phyloP scores from a whole-genome alignment of 2,113 vertebrate species.

The Nothobranchius furzeri region DNA sequence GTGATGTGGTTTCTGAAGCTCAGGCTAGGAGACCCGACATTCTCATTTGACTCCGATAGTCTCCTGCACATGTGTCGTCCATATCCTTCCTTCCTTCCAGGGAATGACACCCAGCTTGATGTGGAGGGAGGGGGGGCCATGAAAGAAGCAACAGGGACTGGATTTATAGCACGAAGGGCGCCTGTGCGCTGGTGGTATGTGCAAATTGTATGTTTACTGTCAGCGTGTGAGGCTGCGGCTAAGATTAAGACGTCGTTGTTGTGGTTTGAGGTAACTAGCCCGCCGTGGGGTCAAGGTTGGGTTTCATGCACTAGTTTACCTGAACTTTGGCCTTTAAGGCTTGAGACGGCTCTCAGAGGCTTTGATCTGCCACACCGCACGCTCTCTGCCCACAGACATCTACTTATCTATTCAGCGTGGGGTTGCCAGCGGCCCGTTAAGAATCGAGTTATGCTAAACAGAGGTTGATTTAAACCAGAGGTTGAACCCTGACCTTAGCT shows the following conservation, averaged over 20 bases:
- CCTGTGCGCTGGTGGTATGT: slow-evolving; percentile 44
- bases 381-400: slow-evolving; percentile 51
- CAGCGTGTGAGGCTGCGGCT: slow-evolving; percentile 50
- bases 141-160: slow-evolving; percentile 52
- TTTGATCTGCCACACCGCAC: slow-evolving; percentile 58
- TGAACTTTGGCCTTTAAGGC: slow-evolving; percentile 48
- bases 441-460: slow-evolving; percentile 79
- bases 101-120: slow-evolving; percentile 57
- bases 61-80: slow-evolving; percentile 73
- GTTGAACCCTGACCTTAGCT: slow-evolving; percentile 86
- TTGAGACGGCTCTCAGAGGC: slow-evolving; percentile 40
- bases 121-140: slow-evolving; percentile 36
- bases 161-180: slow-evolving; percentile 63
- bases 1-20: slow-evolving; percentile 81
- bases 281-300: slow-evolving; percentile 65
- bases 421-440: slow-evolving; percentile 68
- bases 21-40: slow-evolving; percentile 76
- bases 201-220: slow-evolving; percentile 57
- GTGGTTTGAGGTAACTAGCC: slow-evolving; percentile 44
- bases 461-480: slow-evolving; percentile 81
- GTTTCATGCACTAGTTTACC: slow-evolving; percentile 51
- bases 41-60: slow-evolving; percentile 79
- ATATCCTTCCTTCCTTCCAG: slow-evolving; percentile 60
- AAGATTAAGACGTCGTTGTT: slow-evolving; percentile 58
- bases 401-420: slow-evolving; percentile 74